Conservation (phyloP, 2,797 vertebrate species). For the Pogoniulus pusillus region DNA sequence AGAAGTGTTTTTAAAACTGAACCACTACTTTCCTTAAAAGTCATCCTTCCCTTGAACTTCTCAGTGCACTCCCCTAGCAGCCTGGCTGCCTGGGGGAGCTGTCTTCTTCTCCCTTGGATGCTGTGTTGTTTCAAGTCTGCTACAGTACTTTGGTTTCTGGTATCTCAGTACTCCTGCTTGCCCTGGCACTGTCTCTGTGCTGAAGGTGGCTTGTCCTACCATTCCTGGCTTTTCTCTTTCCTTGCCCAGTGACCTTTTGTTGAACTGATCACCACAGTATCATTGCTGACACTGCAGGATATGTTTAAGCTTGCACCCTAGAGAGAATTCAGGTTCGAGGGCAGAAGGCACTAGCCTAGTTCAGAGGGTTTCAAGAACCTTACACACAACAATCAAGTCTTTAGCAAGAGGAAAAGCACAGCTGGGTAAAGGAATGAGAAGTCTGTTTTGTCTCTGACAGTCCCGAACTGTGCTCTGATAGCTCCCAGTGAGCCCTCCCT, state of each 20-base stretch:
- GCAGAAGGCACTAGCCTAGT: neutral
- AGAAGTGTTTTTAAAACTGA: neutral
- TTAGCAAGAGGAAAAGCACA: neutral
- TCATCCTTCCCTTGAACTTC: neutral
- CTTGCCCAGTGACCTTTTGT: neutral
- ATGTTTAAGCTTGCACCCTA: fast-evolving
- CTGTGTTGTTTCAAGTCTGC: neutral
- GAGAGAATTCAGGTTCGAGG: neutral
- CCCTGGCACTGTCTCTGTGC: neutral
- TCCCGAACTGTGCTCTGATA: slow-evolving; percentile 9
- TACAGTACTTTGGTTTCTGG: neutral
- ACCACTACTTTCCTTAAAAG: neutral
- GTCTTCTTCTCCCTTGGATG: neutral
- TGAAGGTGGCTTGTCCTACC: neutral
- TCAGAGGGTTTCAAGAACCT: neutral
- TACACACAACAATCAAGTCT: neutral
- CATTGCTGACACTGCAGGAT: neutral
- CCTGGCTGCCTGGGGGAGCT: neutral
- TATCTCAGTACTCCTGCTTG: neutral
- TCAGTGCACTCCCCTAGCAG: neutral
- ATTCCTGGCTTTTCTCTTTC: neutral
- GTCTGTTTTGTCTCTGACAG: neutral
- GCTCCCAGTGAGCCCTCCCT: neutral
- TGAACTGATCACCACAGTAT: neutral
- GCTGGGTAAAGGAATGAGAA: neutral